Conservation (phyloP, 1,140 invertebrate species). For the Monochamus saltuarius region DNA sequence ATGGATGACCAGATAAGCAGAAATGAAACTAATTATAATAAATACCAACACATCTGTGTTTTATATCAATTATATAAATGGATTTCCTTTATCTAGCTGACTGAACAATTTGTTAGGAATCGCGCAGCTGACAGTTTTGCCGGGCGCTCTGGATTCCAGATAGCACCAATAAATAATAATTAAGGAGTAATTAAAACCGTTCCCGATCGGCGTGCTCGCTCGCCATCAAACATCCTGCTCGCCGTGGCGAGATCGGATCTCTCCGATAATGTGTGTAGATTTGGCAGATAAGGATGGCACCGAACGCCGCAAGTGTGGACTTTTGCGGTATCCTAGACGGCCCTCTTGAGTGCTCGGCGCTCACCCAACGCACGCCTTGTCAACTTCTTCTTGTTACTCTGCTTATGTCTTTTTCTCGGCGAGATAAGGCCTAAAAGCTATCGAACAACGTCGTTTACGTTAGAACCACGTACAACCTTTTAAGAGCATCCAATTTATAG, state of each 20-base stretch:
- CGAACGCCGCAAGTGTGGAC: conserved; percentile 12
- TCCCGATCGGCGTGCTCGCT: conserved; percentile 1
- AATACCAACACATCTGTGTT: conserved; percentile 22
- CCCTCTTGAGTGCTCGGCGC: background rate
- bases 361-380: conserved; percentile 11
- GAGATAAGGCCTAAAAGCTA: conserved; percentile 18
- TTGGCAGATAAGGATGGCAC: conserved; percentile 3
- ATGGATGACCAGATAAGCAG: conserved; percentile 12
- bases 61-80: conserved; percentile 25
- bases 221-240: conserved; percentile 1
- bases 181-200: conserved; percentile 19
- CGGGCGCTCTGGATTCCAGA: conserved; percentile 15
- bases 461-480: conserved; percentile 14
- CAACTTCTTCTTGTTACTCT: conserved; percentile 19
- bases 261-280: conserved; percentile 16
- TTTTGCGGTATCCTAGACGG: background rate
- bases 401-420: conserved; percentile 20
- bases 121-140: conserved; percentile 19
- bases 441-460: conserved; percentile 18
- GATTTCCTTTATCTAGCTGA: conserved; percentile 19
- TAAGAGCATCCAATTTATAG: conserved; percentile 18
- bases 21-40: conserved; percentile 18
- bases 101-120: conserved; percentile 23
- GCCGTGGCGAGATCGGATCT: conserved; percentile 8
- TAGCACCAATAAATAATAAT: conserved; percentile 22